Evolutionary conservation across 2,888 invertebrate species (phyloP).

Genomic region (Blera fallax): DNA sequence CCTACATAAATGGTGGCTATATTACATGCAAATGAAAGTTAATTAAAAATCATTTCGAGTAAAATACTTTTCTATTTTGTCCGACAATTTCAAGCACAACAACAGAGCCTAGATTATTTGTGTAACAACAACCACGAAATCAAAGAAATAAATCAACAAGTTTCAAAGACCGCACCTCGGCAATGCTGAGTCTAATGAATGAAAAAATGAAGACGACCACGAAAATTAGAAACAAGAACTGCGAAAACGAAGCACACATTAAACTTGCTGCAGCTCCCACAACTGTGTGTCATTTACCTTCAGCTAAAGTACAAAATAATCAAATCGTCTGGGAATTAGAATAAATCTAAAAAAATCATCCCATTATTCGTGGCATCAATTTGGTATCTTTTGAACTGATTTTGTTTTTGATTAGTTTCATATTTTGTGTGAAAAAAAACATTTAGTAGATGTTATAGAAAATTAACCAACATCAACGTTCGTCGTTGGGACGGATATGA

Average conservation of each 20-base stretch:
- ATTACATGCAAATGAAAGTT: conserved; percentile 15
- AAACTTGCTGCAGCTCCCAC: background rate
- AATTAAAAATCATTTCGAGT: conserved; percentile 7
- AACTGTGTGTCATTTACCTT: conserved; percentile 6
- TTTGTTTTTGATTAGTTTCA: background rate
- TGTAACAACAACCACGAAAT: conserved; percentile 2
- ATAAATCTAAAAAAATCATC: background rate
- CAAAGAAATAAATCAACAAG: conserved; percentile 30
- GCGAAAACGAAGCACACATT: background rate
- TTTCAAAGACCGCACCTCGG: conserved; percentile 43
- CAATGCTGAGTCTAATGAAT: conserved; percentile 34
- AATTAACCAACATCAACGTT: background rate
- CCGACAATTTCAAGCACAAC: background rate
- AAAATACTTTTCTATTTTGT: background rate
- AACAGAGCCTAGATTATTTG: conserved; percentile 1
- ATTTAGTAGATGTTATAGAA: background rate
- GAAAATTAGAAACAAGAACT: background rate
- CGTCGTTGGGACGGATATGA: background rate
- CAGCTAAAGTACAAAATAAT: conserved; percentile 17
- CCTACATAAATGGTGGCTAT: background rate
- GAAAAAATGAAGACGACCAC: background rate
- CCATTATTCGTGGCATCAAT: conserved; percentile 10
- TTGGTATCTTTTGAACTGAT: background rate
- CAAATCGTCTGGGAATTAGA: background rate
- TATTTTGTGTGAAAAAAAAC: background rate